Evolutionary conservation across 2,888 invertebrate species (phyloP).

Genomic region (Brachypterus glaber): DNA sequence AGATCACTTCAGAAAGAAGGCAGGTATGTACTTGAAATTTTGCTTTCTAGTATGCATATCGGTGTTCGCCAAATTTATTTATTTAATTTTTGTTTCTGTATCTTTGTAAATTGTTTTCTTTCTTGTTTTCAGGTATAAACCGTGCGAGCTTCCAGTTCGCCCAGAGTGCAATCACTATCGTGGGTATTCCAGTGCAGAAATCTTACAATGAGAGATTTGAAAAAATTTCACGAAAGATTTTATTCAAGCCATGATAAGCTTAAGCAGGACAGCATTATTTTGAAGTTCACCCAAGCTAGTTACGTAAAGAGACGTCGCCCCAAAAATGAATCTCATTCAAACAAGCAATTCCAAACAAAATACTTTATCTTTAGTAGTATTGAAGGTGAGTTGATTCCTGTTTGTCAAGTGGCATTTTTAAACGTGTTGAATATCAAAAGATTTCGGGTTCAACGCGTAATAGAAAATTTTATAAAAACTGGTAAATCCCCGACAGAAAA

Average conservation of each 20-base stretch:
- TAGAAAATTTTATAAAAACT: not conserved
- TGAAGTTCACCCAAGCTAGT: not conserved
- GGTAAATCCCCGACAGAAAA: not conserved
- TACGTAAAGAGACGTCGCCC: not conserved
- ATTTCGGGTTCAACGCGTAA: not conserved
- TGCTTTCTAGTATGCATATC: not conserved
- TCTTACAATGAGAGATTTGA: not conserved
- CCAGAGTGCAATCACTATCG: not conserved
- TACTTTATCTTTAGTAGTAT: slow-evolving; percentile 1
- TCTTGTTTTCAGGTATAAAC: not conserved
- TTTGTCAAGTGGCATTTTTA: not conserved
- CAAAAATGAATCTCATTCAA: not conserved
- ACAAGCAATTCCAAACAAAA: not conserved
- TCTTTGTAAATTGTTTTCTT: not conserved
- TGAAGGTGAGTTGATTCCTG: not conserved
- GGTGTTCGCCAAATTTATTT: not conserved
- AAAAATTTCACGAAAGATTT: not conserved
- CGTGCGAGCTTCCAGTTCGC: not conserved
- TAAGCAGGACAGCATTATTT: not conserved
- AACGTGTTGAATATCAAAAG: not conserved
- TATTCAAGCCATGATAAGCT: not conserved
- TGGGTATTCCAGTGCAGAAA: not conserved
- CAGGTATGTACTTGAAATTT: not conserved
- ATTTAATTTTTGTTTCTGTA: not conserved
- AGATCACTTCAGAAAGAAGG: not conserved